Conservation (phyloP, 2,113 vertebrate species). For the Proterorhinus semilunaris region DNA sequence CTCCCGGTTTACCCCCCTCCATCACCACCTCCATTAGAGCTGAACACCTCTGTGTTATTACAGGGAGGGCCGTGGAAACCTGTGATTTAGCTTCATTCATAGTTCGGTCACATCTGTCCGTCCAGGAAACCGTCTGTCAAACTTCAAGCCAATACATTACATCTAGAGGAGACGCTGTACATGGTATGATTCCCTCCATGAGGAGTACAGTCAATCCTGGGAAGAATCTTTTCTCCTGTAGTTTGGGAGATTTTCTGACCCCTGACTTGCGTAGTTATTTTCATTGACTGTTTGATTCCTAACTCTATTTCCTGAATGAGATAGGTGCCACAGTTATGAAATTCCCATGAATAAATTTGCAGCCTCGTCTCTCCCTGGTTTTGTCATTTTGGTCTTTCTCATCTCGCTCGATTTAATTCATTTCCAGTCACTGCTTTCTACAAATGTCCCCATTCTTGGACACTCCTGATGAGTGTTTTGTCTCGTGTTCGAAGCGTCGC, state of each 20-base stretch:
- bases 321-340: background rate
- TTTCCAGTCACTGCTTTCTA: constrained; percentile 3
- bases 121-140: background rate
- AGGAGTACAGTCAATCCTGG: too few species aligned
- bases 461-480: constrained; percentile 65
- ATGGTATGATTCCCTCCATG: too few species aligned
- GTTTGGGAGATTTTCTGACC: too few species aligned
- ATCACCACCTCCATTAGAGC: constrained; percentile 24
- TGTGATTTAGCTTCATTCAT: background rate
- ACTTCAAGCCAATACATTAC: background rate
- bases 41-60: constrained; percentile 56
- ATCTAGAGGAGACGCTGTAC: too few species aligned
- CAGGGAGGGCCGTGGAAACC: constrained; percentile 5
- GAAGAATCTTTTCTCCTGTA: too few species aligned
- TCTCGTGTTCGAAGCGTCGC: constrained; percentile 52
- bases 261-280: too few species aligned
- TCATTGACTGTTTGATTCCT: too few species aligned
- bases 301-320: background rate
- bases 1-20: constrained; percentile 21
- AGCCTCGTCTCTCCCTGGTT: constrained; percentile 12
- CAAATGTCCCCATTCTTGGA: constrained; percentile 35
- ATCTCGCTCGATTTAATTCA: constrained; percentile 25
- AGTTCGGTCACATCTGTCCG: background rate
- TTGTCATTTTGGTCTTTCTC: constrained; percentile 36
- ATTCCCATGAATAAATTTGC: constrained; percentile 38